These are phyloP conservation scores for Oxygymnocypris stewartii DNA, from an alignment of 2,113 vertebrate species.

Conservation along the genomic window DNA sequence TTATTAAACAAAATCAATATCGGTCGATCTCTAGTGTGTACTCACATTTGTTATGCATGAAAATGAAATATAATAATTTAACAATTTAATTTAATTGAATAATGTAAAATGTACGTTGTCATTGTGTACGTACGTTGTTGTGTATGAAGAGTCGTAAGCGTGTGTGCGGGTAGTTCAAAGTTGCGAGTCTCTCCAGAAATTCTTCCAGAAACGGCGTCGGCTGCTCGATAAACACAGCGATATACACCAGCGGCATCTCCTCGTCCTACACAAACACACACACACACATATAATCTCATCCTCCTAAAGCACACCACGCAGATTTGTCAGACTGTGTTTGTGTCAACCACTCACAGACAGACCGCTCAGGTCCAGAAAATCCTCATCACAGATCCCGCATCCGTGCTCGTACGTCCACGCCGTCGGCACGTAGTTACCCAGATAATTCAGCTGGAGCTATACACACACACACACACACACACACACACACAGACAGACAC, in stretches of 20 bases:
- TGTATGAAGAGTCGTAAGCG: conserved; percentile 63
- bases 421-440: conserved; percentile 81
- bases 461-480: conserved; percentile 19
- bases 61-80: background rate
- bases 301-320: background rate
- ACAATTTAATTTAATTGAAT: background rate
- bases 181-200: conserved; percentile 74
- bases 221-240: conserved; percentile 78
- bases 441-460: conserved; percentile 80
- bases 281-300: background rate
- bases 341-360: conserved; percentile 64
- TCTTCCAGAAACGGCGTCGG: conserved; percentile 77
- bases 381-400: conserved; percentile 73
- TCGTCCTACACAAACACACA: conserved; percentile 60
- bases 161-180: conserved; percentile 72
- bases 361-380: conserved; percentile 65
- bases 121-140: conserved; percentile 19
- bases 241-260: conserved; percentile 70
- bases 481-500: background rate
- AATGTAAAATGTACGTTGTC: background rate
- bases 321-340: background rate
- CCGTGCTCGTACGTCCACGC: conserved; percentile 79
- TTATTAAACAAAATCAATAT: no score
- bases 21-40: no score
- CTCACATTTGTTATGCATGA: background rate